Conservation (phyloP, 2,797 vertebrate genomes). For the Philypnodon macrostomus region DNA sequence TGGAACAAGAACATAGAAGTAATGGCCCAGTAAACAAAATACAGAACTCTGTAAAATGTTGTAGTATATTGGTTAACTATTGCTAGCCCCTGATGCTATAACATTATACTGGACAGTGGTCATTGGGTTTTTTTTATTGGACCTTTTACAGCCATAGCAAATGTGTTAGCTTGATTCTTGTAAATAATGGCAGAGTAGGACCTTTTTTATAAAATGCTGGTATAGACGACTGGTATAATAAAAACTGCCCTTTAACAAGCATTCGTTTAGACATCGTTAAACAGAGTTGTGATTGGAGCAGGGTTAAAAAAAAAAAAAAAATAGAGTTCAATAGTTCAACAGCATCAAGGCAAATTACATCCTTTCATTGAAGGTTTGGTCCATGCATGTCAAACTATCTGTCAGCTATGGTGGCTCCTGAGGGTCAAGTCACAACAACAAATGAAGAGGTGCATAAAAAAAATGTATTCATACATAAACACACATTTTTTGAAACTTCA, state of each 20-base stretch:
- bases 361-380: slow-evolving; percentile 29
- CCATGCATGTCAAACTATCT: slow-evolving; percentile 9
- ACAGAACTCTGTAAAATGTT: too few species aligned
- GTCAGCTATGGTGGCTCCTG: slow-evolving; percentile 3
- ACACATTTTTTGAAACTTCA: too few species aligned
- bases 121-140: too few species aligned
- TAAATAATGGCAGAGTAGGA: slow-evolving; percentile 16
- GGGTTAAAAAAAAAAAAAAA: slow-evolving; percentile 15
- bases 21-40: too few species aligned
- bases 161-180: not conserved
- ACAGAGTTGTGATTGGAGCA: slow-evolving; percentile 22
- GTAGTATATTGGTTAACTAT: too few species aligned
- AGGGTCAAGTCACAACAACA: not conserved
- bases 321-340: slow-evolving; percentile 23
- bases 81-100: too few species aligned
- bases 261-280: slow-evolving; percentile 11
- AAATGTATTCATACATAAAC: not conserved
- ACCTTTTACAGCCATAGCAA: not conserved
- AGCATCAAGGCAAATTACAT: slow-evolving; percentile 50
- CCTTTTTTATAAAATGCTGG: slow-evolving; percentile 45
- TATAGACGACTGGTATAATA: slow-evolving; percentile 15
- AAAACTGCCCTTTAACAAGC: slow-evolving; percentile 20
- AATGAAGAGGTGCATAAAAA: not conserved
- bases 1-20: too few species aligned
- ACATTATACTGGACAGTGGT: not conserved